These are phyloP conservation scores for Rambutsinella grinnellia DNA, from an alignment of 2,888 invertebrate species.

Conservation along the genomic window DNA sequence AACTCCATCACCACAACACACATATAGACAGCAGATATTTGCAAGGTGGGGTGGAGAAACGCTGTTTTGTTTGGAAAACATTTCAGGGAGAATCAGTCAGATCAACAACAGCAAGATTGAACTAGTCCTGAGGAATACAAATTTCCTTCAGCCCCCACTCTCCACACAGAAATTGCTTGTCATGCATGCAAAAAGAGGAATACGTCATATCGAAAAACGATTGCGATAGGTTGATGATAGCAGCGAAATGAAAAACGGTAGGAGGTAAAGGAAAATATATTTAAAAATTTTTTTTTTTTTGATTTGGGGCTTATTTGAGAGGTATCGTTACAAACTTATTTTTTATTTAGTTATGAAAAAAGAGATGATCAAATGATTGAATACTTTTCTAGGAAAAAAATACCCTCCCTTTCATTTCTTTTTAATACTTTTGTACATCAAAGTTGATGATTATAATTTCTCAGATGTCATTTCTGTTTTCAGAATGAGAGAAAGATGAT, in stretches of 20 bases:
- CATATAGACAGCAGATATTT: too few relatives aligned
- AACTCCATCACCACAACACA: too few relatives aligned
- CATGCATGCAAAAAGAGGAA: constrained; percentile 6
- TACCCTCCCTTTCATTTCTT: too few relatives aligned
- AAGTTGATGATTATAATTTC: too few relatives aligned
- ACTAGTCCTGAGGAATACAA: constrained; percentile 40
- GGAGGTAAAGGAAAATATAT: constrained; percentile 12
- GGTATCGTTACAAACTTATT: too few relatives aligned
- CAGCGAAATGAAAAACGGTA: constrained; percentile 33
- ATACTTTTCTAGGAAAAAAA: neutral
- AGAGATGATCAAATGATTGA: neutral
- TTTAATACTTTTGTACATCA: too few relatives aligned
- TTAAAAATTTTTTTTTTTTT: too few relatives aligned
- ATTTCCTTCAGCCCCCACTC: too few relatives aligned
- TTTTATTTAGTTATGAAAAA: neutral
- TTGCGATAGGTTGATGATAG: constrained; percentile 22
- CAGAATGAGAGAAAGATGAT: neutral
- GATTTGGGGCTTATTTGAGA: too few relatives aligned
- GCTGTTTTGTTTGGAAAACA: neutral
- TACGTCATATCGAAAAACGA: constrained; percentile 25
- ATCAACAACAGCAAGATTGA: constrained; percentile 27
- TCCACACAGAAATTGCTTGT: too few relatives aligned
- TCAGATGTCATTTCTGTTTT: neutral
- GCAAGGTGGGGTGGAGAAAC: neutral
- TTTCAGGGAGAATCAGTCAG: constrained; percentile 12